phyloP scores from a whole-genome alignment of 2,113 vertebrate genomes.

The Catharus fuscescens region DNA sequence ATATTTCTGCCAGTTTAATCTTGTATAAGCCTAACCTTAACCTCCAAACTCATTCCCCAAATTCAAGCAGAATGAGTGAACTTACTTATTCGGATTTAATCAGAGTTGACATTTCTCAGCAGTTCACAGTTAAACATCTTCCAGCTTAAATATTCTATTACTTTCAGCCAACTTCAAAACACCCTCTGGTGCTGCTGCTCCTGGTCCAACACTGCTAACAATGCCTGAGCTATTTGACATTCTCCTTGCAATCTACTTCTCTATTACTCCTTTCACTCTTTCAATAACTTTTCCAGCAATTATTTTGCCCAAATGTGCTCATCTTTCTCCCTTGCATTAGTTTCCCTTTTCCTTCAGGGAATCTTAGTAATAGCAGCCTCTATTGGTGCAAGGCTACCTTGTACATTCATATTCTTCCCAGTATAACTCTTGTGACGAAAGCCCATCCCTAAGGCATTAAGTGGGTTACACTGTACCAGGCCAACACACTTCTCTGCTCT shows the following conservation, averaged over 20 bases:
- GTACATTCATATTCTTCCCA: not conserved
- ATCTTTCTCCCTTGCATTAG: not conserved
- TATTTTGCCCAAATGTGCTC: not conserved
- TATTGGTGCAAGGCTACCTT: not conserved
- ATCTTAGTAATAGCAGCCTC: not conserved
- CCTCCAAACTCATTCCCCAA: not conserved
- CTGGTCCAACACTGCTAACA: not conserved
- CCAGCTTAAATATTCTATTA: not conserved
- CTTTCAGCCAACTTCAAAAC: not conserved
- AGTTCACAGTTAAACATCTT: not conserved
- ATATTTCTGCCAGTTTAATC: not conserved
- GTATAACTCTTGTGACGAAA: not conserved
- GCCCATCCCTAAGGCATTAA: not conserved
- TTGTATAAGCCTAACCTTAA: not conserved
- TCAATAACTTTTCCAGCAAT: not conserved
- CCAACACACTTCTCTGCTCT: not conserved
- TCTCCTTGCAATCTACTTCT: not conserved
- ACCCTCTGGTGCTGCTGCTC: not conserved
- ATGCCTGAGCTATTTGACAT: not conserved
- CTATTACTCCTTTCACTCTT: not conserved
- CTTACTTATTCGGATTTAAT: not conserved
- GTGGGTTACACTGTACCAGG: not conserved
- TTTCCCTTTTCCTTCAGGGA: not conserved
- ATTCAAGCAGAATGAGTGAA: not conserved
- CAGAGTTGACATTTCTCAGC: not conserved